Base-by-base conservation (phyloP, 2,113 vertebrate genomes). In the Pao palembangensis region DNA sequence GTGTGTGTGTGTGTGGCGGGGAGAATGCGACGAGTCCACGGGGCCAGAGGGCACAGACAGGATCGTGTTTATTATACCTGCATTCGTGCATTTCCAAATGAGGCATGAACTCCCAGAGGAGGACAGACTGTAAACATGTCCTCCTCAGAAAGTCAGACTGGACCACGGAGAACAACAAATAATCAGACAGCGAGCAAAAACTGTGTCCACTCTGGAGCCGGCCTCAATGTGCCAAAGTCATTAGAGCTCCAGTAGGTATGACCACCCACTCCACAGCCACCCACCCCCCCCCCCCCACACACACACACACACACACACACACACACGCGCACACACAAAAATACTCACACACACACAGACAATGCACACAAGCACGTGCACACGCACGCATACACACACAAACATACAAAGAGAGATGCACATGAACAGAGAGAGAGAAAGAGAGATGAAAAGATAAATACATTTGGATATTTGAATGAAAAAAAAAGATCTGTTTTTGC, bases 211-310 rank as follows among this genome's bases (percentile, higher is more conserved):
- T 72, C 73, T 84, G 89, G 87, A 87, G 85, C 85, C 75, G 62
- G 69, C 46, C 67, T 58, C 68, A 91, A 92, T 89, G 56, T 81
- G 84, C 75, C 85, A 52, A 91, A 88, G 34, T 68, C 87, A 90
- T 86, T 88, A 90, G 81, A 54, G 67, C 60, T 53, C 55, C 57
- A 23, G 21, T 23, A 52, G 63, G 77, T 48, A 17, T 50, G 85
- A 81, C 75, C 66, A 73, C 80, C 79, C 85, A 78, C 71, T 34
- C 78, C 78, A 83, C 71, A 72, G 65, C 44, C 25, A n/a, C n/a
- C n/a, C n/a, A n/a, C 2, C 5, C 42, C 2, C 14, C 14, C n/a
- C n/a, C n/a, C n/a, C n/a, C n/a, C n/a, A n/a, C n/a, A n/a, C n/a
- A n/a, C n/a, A n/a, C n/a, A n/a, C n/a, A n/a, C n/a, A n/a, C n/a